Conservation (phyloP, 2,888 invertebrate genomes). For the Caenorhabditis japonica region DNA sequence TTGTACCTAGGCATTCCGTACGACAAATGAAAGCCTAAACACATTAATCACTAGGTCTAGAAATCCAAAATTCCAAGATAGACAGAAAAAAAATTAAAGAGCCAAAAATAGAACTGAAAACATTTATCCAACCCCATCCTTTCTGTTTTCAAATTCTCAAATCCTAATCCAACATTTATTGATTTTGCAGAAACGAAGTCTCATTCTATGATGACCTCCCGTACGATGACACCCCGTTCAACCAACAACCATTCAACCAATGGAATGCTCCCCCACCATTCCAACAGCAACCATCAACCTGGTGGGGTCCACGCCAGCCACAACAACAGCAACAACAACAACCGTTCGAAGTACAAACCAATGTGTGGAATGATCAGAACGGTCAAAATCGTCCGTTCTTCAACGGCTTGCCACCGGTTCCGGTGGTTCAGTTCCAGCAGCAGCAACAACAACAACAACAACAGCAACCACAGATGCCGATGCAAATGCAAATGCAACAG, state of each 20-base stretch:
- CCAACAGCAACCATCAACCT: slow-evolving; percentile 22
- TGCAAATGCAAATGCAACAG: too few relatives aligned
- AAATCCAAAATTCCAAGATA: too few relatives aligned
- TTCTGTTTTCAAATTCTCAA: neutral
- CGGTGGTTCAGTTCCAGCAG: slow-evolving; percentile 24
- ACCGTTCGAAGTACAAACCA: slow-evolving; percentile 36
- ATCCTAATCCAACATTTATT: too few relatives aligned
- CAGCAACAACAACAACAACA: slow-evolving; percentile 22
- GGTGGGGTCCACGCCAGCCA: slow-evolving; percentile 33
- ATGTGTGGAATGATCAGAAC: slow-evolving; percentile 34
- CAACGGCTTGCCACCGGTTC: slow-evolving; percentile 16
- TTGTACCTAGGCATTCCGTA: too few relatives aligned
- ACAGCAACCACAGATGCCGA: too few relatives aligned
- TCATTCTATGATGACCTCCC: neutral
- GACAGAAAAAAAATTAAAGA: too few relatives aligned
- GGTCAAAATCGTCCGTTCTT: neutral
- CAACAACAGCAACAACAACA: slow-evolving; percentile 6
- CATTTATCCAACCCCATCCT: too few relatives aligned
- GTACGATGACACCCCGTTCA: neutral
- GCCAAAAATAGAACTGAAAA: too few relatives aligned
- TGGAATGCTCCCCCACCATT: slow-evolving; percentile 29
- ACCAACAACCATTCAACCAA: slow-evolving; percentile 14
- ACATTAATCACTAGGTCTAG: too few relatives aligned
- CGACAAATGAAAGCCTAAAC: too few relatives aligned
- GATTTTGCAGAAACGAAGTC: slow-evolving; percentile 4